Evolutionary conservation across 2,888 invertebrate species (phyloP).

Genomic region (Watsonalla binaria): DNA sequence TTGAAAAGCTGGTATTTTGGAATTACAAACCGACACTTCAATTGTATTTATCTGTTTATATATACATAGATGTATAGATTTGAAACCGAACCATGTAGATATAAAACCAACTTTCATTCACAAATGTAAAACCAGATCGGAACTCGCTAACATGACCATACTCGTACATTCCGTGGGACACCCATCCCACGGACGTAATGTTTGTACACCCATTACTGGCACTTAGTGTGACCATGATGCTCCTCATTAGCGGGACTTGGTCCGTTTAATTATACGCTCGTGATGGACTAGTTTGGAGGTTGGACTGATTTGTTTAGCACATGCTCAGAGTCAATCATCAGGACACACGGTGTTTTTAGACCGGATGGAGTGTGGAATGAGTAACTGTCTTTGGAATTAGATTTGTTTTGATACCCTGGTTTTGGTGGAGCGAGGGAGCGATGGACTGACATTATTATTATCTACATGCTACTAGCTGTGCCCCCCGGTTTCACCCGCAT

Average conservation of each 20-base stretch:
- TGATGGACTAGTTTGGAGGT: conserved; percentile 52
- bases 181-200: conserved; percentile 20
- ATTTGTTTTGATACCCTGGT: background rate
- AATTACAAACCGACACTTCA: too few relatives aligned
- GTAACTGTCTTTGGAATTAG: background rate
- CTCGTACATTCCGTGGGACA: conserved; percentile 56
- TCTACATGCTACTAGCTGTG: too few relatives aligned
- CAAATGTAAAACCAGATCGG: conserved; percentile 13
- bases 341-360: conserved; percentile 21
- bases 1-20: too few relatives aligned
- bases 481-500: too few relatives aligned
- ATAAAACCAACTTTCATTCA: conserved; percentile 2
- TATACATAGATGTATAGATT: too few relatives aligned
- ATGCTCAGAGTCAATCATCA: conserved; percentile 39
- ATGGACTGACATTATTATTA: too few relatives aligned
- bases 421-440: background rate
- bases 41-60: too few relatives aligned
- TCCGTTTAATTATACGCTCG: conserved; percentile 54
- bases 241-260: conserved; percentile 46
- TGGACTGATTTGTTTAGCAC: conserved; percentile 31
- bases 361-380: background rate
- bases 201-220: conserved; percentile 48
- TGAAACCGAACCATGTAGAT: too few relatives aligned
- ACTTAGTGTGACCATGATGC: conserved; percentile 50
- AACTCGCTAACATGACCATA: conserved; percentile 46